Evolutionary conservation across 1,140 invertebrate genomes (phyloP), one percentile per base, ranked within the genome.

Genomic region (Wiebesia pumilae): DNA sequence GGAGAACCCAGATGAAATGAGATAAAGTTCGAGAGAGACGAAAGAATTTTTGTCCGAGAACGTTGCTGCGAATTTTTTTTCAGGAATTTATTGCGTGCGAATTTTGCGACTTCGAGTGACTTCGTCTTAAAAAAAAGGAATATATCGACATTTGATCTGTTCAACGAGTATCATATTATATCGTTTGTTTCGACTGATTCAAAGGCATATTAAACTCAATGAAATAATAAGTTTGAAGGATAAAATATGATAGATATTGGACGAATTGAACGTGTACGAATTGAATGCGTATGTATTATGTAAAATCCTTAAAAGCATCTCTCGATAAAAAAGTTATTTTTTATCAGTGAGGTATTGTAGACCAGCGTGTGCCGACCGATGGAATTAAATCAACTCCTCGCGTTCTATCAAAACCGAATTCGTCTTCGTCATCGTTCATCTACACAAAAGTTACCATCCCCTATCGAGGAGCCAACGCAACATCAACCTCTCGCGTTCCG

Each of bases 1-100:
- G 14, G 16, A 67, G 33, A 38, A 67, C 7, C 3, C 4, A 81
- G 35, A 81, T 67, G 21, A 30, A 69, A 19, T 30, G 35, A 43
- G 62, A 47, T 81, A 81, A 69, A 69, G 6, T 21, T 33, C 40
- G 4, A 30, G 19, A 24, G n/a, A 19, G 19, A 62, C 51, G 38
- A 80, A 80, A 80, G 54, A 65, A 62, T 62, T n/a, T 62, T 62
- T 62, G 6, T 16, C n/a, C n/a, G n/a, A n/a, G n/a, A 54, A 27
- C 24, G 38, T 43, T 43, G 38, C 0, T 38, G 43, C 7, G 38
- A 75, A 75, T 75, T 40, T 27, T 75, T 73, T 73, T 43, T 62
- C 51, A 54, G 14, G 10, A 62, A 62, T 62, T 62, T 27, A 1
- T 27, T 21, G 27, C 24, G 58, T 10, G 6, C 27, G 14, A 62